Evolutionary conservation across 92 coral and sea anemone genomes (phyloP).

Genomic region (Porites divaricata): DNA sequence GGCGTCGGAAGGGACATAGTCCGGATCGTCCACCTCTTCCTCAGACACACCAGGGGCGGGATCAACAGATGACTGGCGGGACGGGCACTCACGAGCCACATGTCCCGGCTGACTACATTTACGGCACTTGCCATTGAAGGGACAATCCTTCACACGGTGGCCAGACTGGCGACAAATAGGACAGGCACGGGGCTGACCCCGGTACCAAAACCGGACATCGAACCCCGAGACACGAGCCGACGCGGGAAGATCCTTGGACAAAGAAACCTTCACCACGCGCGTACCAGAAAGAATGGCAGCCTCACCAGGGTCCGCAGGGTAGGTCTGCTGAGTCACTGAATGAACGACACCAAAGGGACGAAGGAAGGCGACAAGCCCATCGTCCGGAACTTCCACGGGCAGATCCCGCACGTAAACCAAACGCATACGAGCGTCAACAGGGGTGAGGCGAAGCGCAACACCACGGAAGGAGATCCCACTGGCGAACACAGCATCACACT

Average conservation of each 20-base stretch:
- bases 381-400: not conserved
- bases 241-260: not conserved
- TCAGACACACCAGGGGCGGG: too few species aligned
- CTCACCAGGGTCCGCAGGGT: not conserved
- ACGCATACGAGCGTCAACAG: not conserved
- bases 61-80: too few species aligned
- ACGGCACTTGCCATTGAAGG: not conserved
- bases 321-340: not conserved
- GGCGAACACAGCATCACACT: not conserved
- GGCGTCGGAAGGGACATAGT: too few species aligned
- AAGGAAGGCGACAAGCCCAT: not conserved
- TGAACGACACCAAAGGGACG: not conserved
- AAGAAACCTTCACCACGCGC: not conserved
- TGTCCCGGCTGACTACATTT: conserved; percentile 5
- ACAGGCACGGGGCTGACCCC: not conserved
- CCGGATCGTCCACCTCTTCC: too few species aligned
- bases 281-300: not conserved
- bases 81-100: conserved; percentile 14
- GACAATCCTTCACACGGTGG: not conserved
- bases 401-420: not conserved
- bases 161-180: not conserved
- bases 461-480: not conserved
- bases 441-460: not conserved
- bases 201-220: not conserved
- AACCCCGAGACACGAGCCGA: not conserved